Base-by-base conservation (phyloP, 1,140 invertebrate genomes). In the Euura lappo region DNA sequence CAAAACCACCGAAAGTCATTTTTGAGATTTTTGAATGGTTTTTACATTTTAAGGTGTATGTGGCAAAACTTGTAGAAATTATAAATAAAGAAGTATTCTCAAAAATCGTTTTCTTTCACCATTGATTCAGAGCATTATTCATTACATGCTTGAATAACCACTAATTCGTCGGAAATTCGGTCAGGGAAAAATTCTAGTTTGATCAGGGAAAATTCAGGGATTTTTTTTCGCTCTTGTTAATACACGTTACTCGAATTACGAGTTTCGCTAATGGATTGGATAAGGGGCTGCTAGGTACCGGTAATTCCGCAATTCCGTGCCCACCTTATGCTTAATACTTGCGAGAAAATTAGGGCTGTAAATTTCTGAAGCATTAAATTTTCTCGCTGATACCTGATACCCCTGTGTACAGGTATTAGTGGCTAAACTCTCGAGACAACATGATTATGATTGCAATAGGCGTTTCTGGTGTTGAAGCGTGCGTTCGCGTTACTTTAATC, bases 401-500 rank as follows among this genome's bases (percentile, higher is more conserved):
- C 3, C 5, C 10, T 60, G 51, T 3, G 6, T 60, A 60, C 2
- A 6, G 10, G 13, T 6, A 60, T 60, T 11, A 60, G 51, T n/a
- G 10, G 10, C 10, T 60, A n/a, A 11, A 60, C 51, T 0, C 51
- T 6, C 8, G 51, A n/a, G 10, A 6, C 10, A 60, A 60, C 51
- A n/a, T 60, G 51, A 60, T 60, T 60, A 60, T 60, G 51, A 60
- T 60, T 60, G 13, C 51, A 60, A 60, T 60, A 11, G 13, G 51
- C 6, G 51, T 60, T 60, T n/a, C 3, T 0, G 13, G 28, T 28
- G 28, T 28, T 28, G 51, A 60, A n/a, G 51, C 8, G 8, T 3
- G 51, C 13, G 10, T 60, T 11, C 13, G 13, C 51, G 51, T n/a
- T 60, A 8, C 51, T 60, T 6, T 11, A 60, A 11, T 60, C 6